Base-by-base conservation (phyloP, 2,113 vertebrate species). In the Channa maculata region DNA sequence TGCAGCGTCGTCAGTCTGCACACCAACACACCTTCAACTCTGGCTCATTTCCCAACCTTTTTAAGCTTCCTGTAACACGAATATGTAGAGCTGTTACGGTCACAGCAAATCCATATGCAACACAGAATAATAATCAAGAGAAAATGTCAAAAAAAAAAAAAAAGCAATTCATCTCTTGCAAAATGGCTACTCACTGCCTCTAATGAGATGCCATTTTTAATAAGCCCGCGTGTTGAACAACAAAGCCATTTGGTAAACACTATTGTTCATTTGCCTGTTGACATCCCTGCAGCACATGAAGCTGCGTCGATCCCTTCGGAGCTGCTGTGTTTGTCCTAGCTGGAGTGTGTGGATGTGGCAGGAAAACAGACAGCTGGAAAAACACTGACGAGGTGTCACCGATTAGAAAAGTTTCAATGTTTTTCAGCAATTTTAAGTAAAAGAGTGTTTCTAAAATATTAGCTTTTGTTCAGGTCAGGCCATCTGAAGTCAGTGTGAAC, bases 171-270 rank as follows among this genome's bases (percentile, higher is more conserved):
- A 87, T 92, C 90, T 91, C 69, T 68, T 71, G 70, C 75, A 86
- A 88, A 88, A 75, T 10, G 74, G 73, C 75, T 78, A 78, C 79
- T 87, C 66, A 54, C 66, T 34, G 76, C 60, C 76, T 71, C 60
- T 90, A 92, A 93, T 92, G 87, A 91, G 87, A 91, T 90, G 88
- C 74, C 79, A 73, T 86, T 89, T 24, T 90, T 91, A 92, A 93
- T 91, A 87, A 84, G 81, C 52, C 39, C 66, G 83, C 73, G 77
- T 89, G 92, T 86, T 75, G 83, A 87, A 88, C 89, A 93, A 91
- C 87, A 91, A 90, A 87, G 82, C 77, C 83, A 72, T 83, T 89
- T 79, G 77, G 86, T 88, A 88, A 93, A 93, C 88, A 88, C 69
- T 44, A 75, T 85, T 90, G 88, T 92, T 93, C 82, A 89, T 89